Conservation (phyloP, 2,888 invertebrate species). For the Brachyopa scutellaris region DNA sequence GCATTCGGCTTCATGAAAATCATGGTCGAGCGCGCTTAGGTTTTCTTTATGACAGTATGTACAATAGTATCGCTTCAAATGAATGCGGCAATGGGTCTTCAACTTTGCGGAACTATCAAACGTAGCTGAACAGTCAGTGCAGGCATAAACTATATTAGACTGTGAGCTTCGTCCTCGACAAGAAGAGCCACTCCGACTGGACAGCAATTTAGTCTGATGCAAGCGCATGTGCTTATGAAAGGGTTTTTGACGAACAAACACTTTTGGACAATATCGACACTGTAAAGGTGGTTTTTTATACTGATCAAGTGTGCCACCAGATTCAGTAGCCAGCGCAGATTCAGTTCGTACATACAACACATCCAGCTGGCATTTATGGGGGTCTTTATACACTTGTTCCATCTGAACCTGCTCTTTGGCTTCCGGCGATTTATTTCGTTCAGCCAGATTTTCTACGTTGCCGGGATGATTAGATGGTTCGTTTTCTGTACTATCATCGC, state of each 20-base stretch:
- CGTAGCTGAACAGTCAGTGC: conserved; percentile 48
- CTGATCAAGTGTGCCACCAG: conserved; percentile 59
- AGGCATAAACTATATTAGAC: background rate
- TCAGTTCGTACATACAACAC: conserved; percentile 67
- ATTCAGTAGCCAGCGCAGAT: conserved; percentile 70
- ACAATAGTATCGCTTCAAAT: conserved; percentile 48
- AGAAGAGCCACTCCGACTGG: conserved; percentile 6
- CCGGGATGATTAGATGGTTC: too few relatives aligned
- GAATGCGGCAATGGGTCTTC: conserved; percentile 42
- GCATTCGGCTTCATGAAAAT: conserved; percentile 63
- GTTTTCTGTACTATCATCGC: too few relatives aligned
- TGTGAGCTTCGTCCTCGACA: conserved; percentile 11
- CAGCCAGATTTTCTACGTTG: too few relatives aligned
- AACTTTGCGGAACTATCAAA: conserved; percentile 42
- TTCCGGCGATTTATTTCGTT: too few relatives aligned
- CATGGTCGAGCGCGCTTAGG: conserved; percentile 27
- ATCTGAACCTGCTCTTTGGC: too few relatives aligned
- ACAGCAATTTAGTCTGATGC: conserved; percentile 17
- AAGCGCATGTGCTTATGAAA: conserved; percentile 46
- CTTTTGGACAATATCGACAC: conserved; percentile 53
- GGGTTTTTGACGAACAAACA: conserved; percentile 27
- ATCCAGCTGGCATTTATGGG: too few relatives aligned
- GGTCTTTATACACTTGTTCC: too few relatives aligned
- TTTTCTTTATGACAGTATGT: conserved; percentile 32
- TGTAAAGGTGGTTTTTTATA: conserved; percentile 37